Percentiles rank a stretch among this genome's conserved stretches.
Conservation (phyloP, 2,797 vertebrate species). For the Benthosema pterotum region DNA sequence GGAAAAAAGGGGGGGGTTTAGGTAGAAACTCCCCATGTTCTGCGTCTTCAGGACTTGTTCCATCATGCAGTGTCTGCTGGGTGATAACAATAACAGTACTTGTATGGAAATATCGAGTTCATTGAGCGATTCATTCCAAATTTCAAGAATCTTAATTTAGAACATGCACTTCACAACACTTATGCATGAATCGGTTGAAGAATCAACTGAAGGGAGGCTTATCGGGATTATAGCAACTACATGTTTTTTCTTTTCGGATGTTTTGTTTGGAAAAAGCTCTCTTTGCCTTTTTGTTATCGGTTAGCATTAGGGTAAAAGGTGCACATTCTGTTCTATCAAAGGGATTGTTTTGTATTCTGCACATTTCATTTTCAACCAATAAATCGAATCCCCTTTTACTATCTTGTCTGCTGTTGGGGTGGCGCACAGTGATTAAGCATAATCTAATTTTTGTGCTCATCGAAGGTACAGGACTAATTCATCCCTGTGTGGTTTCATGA, state of each 20-base stretch:
- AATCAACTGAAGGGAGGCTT: slow-evolving; percentile 19
- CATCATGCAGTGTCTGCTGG: background rate
- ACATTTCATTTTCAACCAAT: slow-evolving; percentile 45
- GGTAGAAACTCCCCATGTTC: background rate
- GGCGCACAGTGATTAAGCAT: too few species aligned
- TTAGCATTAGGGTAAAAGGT: slow-evolving; percentile 24
- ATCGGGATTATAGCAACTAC: slow-evolving; percentile 29
- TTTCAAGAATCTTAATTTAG: slow-evolving; percentile 17
- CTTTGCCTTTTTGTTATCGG: slow-evolving; percentile 1
- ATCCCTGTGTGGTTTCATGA: slow-evolving; percentile 23
- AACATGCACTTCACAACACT: slow-evolving; percentile 12
- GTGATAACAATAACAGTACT: slow-evolving; percentile 15
- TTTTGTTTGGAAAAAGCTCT: slow-evolving; percentile 24
- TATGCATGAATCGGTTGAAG: slow-evolving; percentile 40
- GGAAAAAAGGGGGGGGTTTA: too few species aligned
- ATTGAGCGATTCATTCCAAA: slow-evolving; percentile 17
- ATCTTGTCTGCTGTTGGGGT: slow-evolving; percentile 26
- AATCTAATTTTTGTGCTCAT: too few species aligned
- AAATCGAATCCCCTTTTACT: slow-evolving; percentile 31
- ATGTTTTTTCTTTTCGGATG: slow-evolving; percentile 11
- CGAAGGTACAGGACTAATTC: background rate
- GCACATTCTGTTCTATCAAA: slow-evolving; percentile 45
- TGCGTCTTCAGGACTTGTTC: slow-evolving; percentile 12
- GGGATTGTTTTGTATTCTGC: slow-evolving; percentile 38
- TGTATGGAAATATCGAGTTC: slow-evolving; percentile 4